Evolutionary conservation across 2,888 invertebrate species (phyloP), one percentile per base, ranked within the genome.

Genomic region (Galeopsomyia nigrocyanea): DNA sequence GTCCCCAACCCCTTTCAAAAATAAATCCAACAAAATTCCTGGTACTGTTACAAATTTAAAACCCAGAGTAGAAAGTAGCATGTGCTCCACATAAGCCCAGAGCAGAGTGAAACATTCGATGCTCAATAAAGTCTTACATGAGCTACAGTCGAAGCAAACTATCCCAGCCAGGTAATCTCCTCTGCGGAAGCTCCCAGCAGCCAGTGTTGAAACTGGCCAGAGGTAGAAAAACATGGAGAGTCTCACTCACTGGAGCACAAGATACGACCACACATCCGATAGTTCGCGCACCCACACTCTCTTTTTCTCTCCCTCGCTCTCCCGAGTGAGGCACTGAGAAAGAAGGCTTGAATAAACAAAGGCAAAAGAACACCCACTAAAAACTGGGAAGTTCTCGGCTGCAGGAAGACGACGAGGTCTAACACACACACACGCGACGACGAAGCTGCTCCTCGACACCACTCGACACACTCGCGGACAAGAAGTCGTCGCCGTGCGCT

Each of bases 351-450:
- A 17, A 50, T n/a, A n/a, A 50, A 17, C 50, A 50, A 17, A n/a
- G 17, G 49, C 10, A 49, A 1, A n/a, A 50, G 57, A 3, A 17
- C 46, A 46, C 50, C n/a, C 50, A 50, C 50, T 50, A 17, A n/a
- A 17, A n/a, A 17, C 17, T n/a, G n/a, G n/a, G n/a, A 17, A 6
- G 50, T n/a, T 50, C 46, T 46, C 58, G 46, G 58, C 39, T n/a
- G 26, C 46, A 50, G 69, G 69, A 70, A 56, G 64, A 70, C 63
- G 51, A 51, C 7, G 53, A 31, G 46, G 46, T 17, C 31, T 13
- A 3, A 21, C 19, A 49, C 19, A 31, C 62, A 50, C 26, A 26
- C 26, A 26, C 26, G 26, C 26, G 26, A 26, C 26, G 26, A 46
- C 62, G 13, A 31, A 26, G 57, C 17, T 49, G 39, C 39, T 39